Conservation (phyloP, 2,113 vertebrate species). For the Leptobrachium leishanense region DNA sequence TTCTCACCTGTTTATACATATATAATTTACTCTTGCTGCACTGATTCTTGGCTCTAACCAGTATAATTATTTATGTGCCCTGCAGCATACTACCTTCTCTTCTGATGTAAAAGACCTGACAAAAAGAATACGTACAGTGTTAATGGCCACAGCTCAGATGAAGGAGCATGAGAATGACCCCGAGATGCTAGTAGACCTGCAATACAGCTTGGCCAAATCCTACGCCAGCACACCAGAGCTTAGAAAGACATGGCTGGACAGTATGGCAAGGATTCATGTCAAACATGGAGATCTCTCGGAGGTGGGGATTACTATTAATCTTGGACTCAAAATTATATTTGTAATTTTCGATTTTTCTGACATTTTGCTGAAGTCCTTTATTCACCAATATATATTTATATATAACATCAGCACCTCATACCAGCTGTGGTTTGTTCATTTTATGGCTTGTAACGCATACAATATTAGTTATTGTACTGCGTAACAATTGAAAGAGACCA, state of each 20-base stretch:
- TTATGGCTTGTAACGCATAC: too few relatives aligned
- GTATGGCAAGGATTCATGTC: conserved; percentile 97
- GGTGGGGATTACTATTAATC: conserved; percentile 59
- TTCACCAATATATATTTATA: too few relatives aligned
- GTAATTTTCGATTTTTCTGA: too few relatives aligned
- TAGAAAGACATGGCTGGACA: conserved; percentile 96
- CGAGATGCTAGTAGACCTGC: conserved; percentile 97
- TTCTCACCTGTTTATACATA: too few relatives aligned
- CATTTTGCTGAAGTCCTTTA: too few relatives aligned
- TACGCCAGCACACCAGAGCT: conserved; percentile 96
- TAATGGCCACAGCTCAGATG: conserved; percentile 99
- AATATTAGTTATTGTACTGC: too few relatives aligned
- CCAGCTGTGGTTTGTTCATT: too few relatives aligned
- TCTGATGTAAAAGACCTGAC: conserved; percentile 96
- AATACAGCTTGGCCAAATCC: conserved; percentile 97
- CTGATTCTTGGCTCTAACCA: too few relatives aligned
- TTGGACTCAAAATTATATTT: too few relatives aligned
- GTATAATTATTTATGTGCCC: background rate
- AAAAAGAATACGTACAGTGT: conserved; percentile 92
- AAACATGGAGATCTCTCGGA: conserved; percentile 97
- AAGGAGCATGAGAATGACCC: conserved; percentile 97
- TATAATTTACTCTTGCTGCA: too few relatives aligned
- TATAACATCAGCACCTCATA: too few relatives aligned
- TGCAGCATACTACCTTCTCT: conserved; percentile 92
- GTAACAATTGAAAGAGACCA: too few relatives aligned